These are phyloP conservation scores for pig (Sus scrofa) DNA, from an alignment of 2,113 vertebrate species.

Conservation along the genomic window DNA sequence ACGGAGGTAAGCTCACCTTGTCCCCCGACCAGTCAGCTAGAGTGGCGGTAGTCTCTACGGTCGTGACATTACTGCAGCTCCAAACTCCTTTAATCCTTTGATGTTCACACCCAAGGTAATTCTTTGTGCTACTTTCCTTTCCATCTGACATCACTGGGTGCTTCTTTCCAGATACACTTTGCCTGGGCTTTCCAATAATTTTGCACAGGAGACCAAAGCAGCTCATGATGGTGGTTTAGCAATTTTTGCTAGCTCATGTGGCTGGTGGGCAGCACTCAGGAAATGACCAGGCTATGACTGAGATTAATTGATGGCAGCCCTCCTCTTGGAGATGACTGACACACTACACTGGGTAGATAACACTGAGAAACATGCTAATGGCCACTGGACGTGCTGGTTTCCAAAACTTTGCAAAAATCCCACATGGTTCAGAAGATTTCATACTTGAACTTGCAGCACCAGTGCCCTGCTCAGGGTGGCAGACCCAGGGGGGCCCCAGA, in stretches of 20 bases:
- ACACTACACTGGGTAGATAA: no score
- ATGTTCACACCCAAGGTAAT: background rate
- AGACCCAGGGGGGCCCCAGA: background rate
- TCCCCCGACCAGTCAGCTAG: background rate
- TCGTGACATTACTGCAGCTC: background rate
- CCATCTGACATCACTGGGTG: background rate
- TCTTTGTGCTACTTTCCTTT: background rate
- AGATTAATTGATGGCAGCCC: slow-evolving; percentile 3
- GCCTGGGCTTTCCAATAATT: background rate
- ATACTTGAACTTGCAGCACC: background rate
- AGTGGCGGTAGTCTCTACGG: background rate
- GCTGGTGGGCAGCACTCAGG: background rate
- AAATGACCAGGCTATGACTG: background rate
- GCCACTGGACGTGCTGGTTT: background rate
- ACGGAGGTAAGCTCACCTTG: background rate
- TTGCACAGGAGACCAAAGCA: background rate
- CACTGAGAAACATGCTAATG: background rate
- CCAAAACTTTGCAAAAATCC: background rate
- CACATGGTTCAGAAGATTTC: background rate
- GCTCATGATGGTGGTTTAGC: background rate
- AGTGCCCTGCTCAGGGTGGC: background rate
- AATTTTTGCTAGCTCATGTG: background rate
- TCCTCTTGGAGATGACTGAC: background rate
- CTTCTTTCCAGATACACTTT: background rate
- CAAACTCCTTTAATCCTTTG: background rate